Base-by-base conservation (phyloP, 2,888 invertebrate genomes). In the Drosophila demipolita region DNA sequence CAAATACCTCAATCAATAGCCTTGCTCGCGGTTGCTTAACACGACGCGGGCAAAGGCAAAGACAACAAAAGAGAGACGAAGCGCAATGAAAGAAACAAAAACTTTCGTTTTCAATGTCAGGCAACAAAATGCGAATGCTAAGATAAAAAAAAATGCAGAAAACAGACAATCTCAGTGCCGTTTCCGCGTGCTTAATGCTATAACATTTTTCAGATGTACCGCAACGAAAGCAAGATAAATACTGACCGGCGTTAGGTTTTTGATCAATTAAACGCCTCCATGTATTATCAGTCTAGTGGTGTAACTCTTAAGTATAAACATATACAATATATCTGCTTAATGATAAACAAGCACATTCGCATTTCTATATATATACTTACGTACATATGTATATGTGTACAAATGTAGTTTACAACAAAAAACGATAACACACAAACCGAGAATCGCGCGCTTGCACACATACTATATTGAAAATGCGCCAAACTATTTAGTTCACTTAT, bases 401-500 rank as follows among this genome's bases (percentile, higher is more conserved):
- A 36, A 29, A 15, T 45, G 32, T 20, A 35, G 9, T 7, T 48
- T 33, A 23, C 23, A 48, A 48, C 7, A 23, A 15, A 12, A 26
- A 35, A 5, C 48, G 5, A 17, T 23, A 36, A 53, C 3, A 32
- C 12, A 32, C 32, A 36, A 40, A n/a, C n/a, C 8, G n/a, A 33
- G 8, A n/a, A 17, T 12, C 40, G 40, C 33, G 20, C 17, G 23
- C 12, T 12, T 23, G 8, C n/a, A 29, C 4, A 45, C 23, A 64
- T n/a, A n/a, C n/a, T n/a, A n/a, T 12, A 33, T 60, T 73, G 60
- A 73, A 61, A 57, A 53, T 40, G 7, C 59, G 99, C n/a, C 70
- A 75, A 73, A 61, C 61, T 54, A 38, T 54, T 57, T 45, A 23
- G 33, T 33, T 9, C 29, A n/a, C 17, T 38, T 40, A 26, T 32